Base-by-base conservation (phyloP, 2,888 invertebrate species). In the Caenorhabditis angaria region DNA sequence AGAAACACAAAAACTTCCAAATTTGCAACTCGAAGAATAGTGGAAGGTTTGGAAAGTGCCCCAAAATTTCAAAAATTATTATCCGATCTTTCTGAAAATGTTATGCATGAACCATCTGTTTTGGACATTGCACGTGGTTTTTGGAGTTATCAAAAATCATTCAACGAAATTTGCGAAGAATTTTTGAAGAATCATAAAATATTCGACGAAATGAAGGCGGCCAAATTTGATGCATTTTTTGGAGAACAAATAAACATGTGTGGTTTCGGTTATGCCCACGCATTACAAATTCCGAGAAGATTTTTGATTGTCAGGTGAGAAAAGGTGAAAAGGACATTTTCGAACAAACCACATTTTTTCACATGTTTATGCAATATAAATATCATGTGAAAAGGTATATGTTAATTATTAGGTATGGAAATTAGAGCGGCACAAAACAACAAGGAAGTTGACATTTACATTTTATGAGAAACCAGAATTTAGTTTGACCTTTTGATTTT, bases 171-270 rank as follows among this genome's bases (percentile, higher is more conserved):
- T 2, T 56, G 56, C 20, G 56, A 56, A n/a, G 78, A 76, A 32
- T 57, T 80, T 6, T 65, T 73, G 32, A 32, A 12, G 12, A 32
- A 32, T 12, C 5, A 5, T 8, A 32, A 32, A 32, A 3, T 73
- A 0, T 69, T 82, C 48, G 27, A 70, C 0, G 35, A 73, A 29
- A 57, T 82, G 18, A 64, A 74, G 20, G 50, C 47, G 0, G 68
- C 72, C 56, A 75, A 81, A 1, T 82, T 82, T 41, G 82, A 82
- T 28, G 82, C 70, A 32, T 71, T 68, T 57, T 73, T 82, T 25
- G 65, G 69, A 5, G 82, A 82, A 50, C 81, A 81, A 64, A 61
- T 81, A 10, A 75, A 73, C 51, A 51, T 73, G 1, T 82, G 81
- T 55, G 82, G 82, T 18, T 58, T 68, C 29, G 81, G 74, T 22